Base-by-base conservation (phyloP, 2,888 invertebrate genomes). In the Fabriciana adippe region DNA sequence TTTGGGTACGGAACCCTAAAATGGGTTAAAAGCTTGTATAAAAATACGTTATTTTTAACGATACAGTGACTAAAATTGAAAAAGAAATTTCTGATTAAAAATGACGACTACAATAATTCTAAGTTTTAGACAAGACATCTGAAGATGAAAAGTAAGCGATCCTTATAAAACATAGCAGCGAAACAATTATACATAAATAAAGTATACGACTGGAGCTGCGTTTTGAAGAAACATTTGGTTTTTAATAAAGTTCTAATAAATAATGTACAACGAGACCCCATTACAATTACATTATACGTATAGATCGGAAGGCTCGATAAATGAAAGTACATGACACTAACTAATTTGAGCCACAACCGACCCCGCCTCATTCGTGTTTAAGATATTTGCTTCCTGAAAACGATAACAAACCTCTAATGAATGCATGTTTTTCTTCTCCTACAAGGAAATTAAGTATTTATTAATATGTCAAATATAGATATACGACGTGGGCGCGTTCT, bases 311-410 rank as follows among this genome's bases (percentile, higher is more conserved):
- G 64, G 6, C 54, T 59, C 41, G 60, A 62, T 70, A 67, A 70
- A 61, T 60, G 61, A 64, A 68, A 68, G 65, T 62, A 73, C 72
- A 69, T 55, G 67, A 68, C 65, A 64, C 69, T 60, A 62, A 55
- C 66, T 73, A 70, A 69, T 70, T 70, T 71, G 51, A 66, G 62
- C 50, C 50, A n/a, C 48, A 55, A 31, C 41, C 31, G 48, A 48
- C 66, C 57, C 68, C 70, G 47, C 70, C 70, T 57, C 18, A 67
- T 60, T 56, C 67, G 51, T 72, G 72, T 70, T 50, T 45, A 45
- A 70, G 65, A 66, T 67, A 66, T 70, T 68, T 21, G 18, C 59
- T 41, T 60, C 48, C 35, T 5, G 16, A 14, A 5, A 48, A 35
- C 26, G 50, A 53, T 61, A 61, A 15, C 41, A 50, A 51, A 61